Base-by-base conservation (phyloP, 2,888 invertebrate genomes). In the Chymomyza fuscimana region DNA sequence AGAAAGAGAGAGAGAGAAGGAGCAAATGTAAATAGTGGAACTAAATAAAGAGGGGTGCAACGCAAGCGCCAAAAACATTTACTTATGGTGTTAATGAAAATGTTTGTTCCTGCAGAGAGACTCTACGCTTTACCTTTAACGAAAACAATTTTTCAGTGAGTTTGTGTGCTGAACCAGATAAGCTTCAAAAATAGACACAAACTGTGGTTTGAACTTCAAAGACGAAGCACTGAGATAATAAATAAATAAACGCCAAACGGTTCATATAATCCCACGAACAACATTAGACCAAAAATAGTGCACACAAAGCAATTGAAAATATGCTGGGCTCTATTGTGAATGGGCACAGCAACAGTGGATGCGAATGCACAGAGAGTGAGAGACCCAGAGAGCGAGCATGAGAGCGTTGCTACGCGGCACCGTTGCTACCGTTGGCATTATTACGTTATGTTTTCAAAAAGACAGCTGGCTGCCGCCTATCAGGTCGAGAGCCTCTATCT, bases 191-290 rank as follows among this genome's bases (percentile, higher is more conserved):
- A 76, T 70, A 80, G 68, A 46, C 12, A 73, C 58, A 64, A 22
- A 62, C 69, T 81, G 86, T 82, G 76, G 84, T 72, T 83, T 83
- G 82, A 83, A 86, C 83, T 83, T 83, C 83, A 83, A 83, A 83
- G 69, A 25, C 56, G 51, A 66, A 19, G 16, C 54, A 54, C 16
- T 15, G 22, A n/a, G 15, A 54, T 54, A 54, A 54, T 19, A 54
- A 54, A 46, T 46, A 46, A 54, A 54, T 19, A 54, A 54, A 54
- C 16, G 54, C 40, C 40, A 12, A 46, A 12, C 40, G 40, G 40
- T 46, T 46, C 12, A 46, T 46, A 46, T 12, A 46, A 46, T 46
- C 40, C 12, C 40, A 46, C 12, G 1, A 54, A 22, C 54, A 15
- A 15, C 54, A 54, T 16, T 19, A 51, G 19, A 54, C 16, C 29